These are phyloP conservation scores for Anabacerthia variegaticeps DNA, from an alignment of 2,797 vertebrate genomes.

Conservation along the genomic window DNA sequence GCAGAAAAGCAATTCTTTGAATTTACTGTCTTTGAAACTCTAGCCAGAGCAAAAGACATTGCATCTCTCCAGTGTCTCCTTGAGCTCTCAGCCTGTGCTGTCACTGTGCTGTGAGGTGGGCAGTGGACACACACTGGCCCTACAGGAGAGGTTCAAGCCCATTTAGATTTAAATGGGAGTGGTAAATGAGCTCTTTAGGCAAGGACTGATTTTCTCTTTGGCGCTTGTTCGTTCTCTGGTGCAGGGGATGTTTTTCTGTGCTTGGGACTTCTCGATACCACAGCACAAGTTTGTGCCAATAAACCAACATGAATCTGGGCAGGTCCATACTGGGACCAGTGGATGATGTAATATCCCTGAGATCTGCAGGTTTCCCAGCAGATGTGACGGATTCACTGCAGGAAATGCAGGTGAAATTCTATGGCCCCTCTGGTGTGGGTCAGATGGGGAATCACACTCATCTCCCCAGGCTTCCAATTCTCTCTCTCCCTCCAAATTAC, in stretches of 20 bases:
- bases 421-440: not conserved
- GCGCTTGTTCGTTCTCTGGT: accelerated
- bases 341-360: not conserved
- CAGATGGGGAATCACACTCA: not conserved
- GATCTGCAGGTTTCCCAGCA: not conserved
- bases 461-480: not conserved
- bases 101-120: not conserved
- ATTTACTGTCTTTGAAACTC: not conserved
- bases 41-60: not conserved
- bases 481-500: not conserved
- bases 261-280: accelerated
- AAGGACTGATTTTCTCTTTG: not conserved
- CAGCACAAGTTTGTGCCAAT: not conserved
- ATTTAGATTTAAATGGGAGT: not conserved
- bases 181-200: not conserved
- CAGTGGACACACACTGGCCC: accelerated
- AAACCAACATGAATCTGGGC: accelerated
- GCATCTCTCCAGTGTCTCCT: not conserved
- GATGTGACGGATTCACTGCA: accelerated
- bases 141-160: not conserved
- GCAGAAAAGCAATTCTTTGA: not conserved
- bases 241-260: not conserved
- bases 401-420: not conserved
- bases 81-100: not conserved
- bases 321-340: accelerated